phyloP scores from a whole-genome alignment of 2,888 invertebrate species.

The Pachymerium ferrugineum region DNA sequence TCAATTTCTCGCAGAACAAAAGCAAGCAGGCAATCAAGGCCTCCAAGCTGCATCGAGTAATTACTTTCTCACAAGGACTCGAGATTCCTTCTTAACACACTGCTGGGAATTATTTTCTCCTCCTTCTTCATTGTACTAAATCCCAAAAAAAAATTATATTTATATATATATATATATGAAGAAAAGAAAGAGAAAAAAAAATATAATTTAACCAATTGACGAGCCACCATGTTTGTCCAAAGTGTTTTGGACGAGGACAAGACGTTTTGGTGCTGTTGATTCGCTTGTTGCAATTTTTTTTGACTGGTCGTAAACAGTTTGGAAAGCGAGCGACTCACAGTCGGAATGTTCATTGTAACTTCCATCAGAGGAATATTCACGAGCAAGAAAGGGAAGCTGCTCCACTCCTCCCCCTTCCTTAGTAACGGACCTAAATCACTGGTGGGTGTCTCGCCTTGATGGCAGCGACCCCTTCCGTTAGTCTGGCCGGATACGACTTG shows the following conservation, averaged over 20 bases:
- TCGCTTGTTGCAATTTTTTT: conserved; percentile 1
- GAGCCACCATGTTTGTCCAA: neutral
- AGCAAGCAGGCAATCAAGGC: conserved; percentile 21
- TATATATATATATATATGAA: neutral
- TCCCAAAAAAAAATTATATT: neutral
- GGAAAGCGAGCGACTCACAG: conserved; percentile 21
- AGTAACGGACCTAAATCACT: conserved; percentile 18
- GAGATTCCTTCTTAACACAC: conserved; percentile 21
- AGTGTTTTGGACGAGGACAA: neutral
- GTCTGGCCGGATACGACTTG: conserved; percentile 11
- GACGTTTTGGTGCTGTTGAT: conserved; percentile 1
- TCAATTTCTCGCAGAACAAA: conserved; percentile 21
- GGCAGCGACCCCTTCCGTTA: conserved; percentile 21
- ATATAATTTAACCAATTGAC: conserved; percentile 1
- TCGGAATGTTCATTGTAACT: conserved; percentile 1
- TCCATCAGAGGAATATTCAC: conserved; percentile 21
- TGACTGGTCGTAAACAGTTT: conserved; percentile 9
- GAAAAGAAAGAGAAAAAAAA: no score
- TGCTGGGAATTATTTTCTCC: conserved; percentile 21
- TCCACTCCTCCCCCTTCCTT: conserved; percentile 21
- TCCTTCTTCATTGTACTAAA: conserved; percentile 18
- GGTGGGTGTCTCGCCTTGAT: conserved; percentile 21
- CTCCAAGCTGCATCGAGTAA: conserved; percentile 21
- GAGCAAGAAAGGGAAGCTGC: conserved; percentile 13
- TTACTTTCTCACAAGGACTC: conserved; percentile 21